A percentile compares a stretch with the other conserved stretches of the same genome.
These are phyloP conservation scores for Pyrocoelia pectoralis DNA, from an alignment of 2,888 invertebrate genomes.

Conservation along the genomic window DNA sequence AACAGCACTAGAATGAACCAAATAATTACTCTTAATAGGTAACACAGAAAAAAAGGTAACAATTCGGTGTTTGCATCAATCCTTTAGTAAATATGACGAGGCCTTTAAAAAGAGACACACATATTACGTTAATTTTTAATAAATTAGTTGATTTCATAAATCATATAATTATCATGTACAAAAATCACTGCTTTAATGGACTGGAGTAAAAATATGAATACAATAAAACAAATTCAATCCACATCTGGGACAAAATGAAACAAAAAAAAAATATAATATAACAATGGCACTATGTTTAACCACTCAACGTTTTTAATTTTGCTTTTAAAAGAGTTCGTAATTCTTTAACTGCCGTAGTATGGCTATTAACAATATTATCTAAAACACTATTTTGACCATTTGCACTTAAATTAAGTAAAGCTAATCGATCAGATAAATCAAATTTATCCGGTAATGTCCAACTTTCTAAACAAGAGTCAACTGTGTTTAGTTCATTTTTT, in stretches of 20 bases:
- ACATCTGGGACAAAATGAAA: neutral
- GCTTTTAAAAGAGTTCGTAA: constrained; percentile 63
- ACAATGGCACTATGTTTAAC: constrained; percentile 31
- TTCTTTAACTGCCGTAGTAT: constrained; percentile 63
- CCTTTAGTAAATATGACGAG: too few relatives aligned
- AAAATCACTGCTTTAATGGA: neutral
- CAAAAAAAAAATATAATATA: constrained; percentile 5
- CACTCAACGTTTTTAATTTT: constrained; percentile 52
- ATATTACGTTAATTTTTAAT: too few relatives aligned
- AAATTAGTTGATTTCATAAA: neutral
- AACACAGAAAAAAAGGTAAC: too few relatives aligned
- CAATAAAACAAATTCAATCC: neutral
- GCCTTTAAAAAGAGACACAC: too few relatives aligned
- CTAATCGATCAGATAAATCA: constrained; percentile 58
- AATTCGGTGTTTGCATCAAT: too few relatives aligned
- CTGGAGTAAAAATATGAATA: neutral
- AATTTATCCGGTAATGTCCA: constrained; percentile 58
- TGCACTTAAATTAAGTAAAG: constrained; percentile 56
- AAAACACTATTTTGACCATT: constrained; percentile 60
- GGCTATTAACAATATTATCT: constrained; percentile 62
- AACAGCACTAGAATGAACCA: too few relatives aligned
- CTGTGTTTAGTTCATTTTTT: constrained; percentile 53
- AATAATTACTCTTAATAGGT: too few relatives aligned
- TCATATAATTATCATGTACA: neutral
- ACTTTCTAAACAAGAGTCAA: constrained; percentile 60